Percentiles rank a stretch among this genome's conserved stretches.
Conservation (phyloP, 2,797 vertebrate genomes). For the Ataeniobius toweri region DNA sequence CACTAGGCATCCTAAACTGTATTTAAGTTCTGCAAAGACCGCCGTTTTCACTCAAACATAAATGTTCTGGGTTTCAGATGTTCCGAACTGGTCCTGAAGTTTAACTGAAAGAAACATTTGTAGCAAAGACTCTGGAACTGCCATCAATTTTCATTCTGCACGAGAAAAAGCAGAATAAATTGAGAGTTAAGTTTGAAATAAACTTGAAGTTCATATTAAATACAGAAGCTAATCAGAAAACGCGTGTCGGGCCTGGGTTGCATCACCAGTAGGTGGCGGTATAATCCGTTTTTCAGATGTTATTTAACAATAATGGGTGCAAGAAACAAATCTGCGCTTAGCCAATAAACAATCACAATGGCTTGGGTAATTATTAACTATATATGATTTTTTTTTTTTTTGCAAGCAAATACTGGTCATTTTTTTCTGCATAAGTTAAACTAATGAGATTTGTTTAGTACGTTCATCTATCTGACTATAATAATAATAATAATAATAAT, state of each 20-base stretch:
- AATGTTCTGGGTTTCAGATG: not conserved
- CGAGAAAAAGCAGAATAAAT: too few relatives aligned
- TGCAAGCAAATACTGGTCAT: not conserved
- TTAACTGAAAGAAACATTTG: not conserved
- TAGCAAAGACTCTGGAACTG: not conserved
- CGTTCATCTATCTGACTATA: too few relatives aligned
- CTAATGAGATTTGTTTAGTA: not conserved
- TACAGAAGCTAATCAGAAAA: not conserved
- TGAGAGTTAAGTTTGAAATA: not conserved
- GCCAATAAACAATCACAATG: too few relatives aligned
- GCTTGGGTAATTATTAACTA: too few relatives aligned
- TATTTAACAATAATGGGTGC: too few relatives aligned
- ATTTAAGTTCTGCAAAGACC: not conserved
- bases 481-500: too few relatives aligned
- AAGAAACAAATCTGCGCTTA: too few relatives aligned
- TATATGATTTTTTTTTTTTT: not conserved
- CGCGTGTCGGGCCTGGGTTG: not conserved
- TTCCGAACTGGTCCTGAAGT: not conserved
- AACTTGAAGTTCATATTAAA: constrained; percentile 31
- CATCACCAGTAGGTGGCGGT: not conserved
- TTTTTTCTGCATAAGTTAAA: not conserved
- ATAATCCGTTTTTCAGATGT: not conserved
- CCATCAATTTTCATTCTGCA: constrained; percentile 14
- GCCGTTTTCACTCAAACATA: not conserved
- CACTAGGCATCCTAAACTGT: not conserved